Base-by-base conservation (phyloP, 1,140 invertebrate genomes). In the Ceratoteleas bidentatus region DNA sequence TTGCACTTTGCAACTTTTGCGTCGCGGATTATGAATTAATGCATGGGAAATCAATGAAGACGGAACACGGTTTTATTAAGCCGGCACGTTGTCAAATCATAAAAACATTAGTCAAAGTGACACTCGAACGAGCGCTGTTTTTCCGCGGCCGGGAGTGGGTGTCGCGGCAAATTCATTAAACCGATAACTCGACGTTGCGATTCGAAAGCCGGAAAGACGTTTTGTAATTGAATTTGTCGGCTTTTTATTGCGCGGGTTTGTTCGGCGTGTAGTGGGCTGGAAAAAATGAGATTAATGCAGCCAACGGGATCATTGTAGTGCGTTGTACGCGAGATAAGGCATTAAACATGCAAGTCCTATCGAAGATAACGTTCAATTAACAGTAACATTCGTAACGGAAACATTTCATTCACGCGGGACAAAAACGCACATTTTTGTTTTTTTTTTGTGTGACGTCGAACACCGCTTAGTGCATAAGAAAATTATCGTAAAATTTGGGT, bases 31-130 rank as follows among this genome's bases (percentile, higher is more conserved):
- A 72, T 68, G 68, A 73, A 73, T 80, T 58, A 54, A 66, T 73
- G 66, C 58, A 24, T 53, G 66, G 60, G 75, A 78, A 70, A 72
- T 66, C 68, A 73, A 79, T 80, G 75, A 78, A 78, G 61, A 70
- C 45, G 66, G 69, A 68, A 73, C 77, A 80, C 60, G 61, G 60
- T 79, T 78, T 66, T 61, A 79, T 79, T 66, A 72, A 79, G 68
- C 24, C 56, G n/a, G 68, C 65, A 66, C 16, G 43, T 49, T 66
- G 76, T 72, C 68, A 79, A 72, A 79, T 79, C 76, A 72, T 66
- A 73, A 68, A 72, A 79, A 79, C 76, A 79, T 79, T 79, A 79
- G 76, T 79, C 76, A 79, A 79, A 79, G 40, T 79, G 68, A 79
- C 68, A 73, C 56, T 66, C 33, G 14, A 45, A 79, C 62, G 73